A percentile compares a stretch with the other conserved stretches of the same genome.
Conservation (phyloP, 2,113 vertebrate species). For the Elanoides forficatus region DNA sequence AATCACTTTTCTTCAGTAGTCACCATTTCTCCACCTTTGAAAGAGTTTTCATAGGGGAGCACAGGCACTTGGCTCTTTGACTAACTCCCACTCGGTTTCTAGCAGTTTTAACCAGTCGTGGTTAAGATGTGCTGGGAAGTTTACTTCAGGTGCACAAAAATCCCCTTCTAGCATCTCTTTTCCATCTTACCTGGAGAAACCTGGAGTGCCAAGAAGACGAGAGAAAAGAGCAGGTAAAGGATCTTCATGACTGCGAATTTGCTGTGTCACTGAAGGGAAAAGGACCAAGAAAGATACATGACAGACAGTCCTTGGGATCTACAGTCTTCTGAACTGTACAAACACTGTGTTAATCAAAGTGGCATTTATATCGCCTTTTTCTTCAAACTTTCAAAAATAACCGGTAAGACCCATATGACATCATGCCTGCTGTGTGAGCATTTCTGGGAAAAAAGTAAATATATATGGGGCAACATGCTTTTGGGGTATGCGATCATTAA, state of each 20-base stretch:
- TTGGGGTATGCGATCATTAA: not conserved
- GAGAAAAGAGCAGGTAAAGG: slow-evolving; percentile 45
- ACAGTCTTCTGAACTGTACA: not conserved
- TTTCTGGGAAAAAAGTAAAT: not conserved
- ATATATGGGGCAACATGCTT: not conserved
- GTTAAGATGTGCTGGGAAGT: not conserved
- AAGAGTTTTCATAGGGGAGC: not conserved
- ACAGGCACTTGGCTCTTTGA: not conserved
- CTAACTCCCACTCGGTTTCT: not conserved
- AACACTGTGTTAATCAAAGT: not conserved
- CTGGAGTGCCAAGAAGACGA: slow-evolving; percentile 8
- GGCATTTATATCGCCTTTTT: not conserved
- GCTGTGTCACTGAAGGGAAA: not conserved
- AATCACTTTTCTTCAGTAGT: not conserved
- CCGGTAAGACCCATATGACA: not conserved
- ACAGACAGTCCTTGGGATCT: not conserved
- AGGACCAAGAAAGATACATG: not conserved
- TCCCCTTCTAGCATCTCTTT: not conserved
- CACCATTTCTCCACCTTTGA: not conserved
- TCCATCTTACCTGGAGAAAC: slow-evolving; percentile 39
- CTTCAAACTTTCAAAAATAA: not conserved
- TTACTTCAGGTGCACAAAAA: not conserved
- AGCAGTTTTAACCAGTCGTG: not conserved
- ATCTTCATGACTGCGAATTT: not conserved
- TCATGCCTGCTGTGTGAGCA: not conserved